Evolutionary conservation across 2,888 invertebrate species (phyloP).

Genomic region (Patella pellucida): DNA sequence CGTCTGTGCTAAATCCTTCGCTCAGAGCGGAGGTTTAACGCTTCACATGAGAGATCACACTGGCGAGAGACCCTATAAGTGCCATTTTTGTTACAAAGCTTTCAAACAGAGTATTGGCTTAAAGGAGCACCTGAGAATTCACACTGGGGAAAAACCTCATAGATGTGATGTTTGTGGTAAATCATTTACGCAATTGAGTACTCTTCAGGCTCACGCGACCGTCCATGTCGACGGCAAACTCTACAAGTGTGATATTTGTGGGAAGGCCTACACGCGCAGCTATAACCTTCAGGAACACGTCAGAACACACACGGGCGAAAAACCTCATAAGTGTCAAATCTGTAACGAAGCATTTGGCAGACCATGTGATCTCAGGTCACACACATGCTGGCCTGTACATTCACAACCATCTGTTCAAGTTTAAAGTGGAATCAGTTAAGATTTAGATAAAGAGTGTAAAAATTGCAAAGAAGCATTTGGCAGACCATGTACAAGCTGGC

Average conservation of each 20-base stretch:
- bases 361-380: no score
- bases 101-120: not conserved
- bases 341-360: constrained; percentile 14
- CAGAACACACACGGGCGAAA: constrained; percentile 22
- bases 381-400: no score
- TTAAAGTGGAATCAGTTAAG: no score
- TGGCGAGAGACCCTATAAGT: not conserved
- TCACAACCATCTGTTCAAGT: no score
- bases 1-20: constrained; percentile 11
- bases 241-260: constrained; percentile 17
- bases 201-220: constrained; percentile 13
- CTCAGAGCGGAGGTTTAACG: not conserved
- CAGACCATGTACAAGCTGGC: no score
- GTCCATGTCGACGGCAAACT: constrained; percentile 16
- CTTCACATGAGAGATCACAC: not conserved
- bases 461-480: no score
- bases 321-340: constrained; percentile 18
- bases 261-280: constrained; percentile 15
- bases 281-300: constrained; percentile 13
- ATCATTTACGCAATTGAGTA: constrained; percentile 14
- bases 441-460: no score
- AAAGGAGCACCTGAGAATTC: constrained; percentile 12
- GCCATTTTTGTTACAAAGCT: not conserved
- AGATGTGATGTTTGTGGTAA: constrained; percentile 18
- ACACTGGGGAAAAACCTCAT: constrained; percentile 16